Conservation (phyloP, 2,888 invertebrate species). For the Callyntrura guangdongensis region DNA sequence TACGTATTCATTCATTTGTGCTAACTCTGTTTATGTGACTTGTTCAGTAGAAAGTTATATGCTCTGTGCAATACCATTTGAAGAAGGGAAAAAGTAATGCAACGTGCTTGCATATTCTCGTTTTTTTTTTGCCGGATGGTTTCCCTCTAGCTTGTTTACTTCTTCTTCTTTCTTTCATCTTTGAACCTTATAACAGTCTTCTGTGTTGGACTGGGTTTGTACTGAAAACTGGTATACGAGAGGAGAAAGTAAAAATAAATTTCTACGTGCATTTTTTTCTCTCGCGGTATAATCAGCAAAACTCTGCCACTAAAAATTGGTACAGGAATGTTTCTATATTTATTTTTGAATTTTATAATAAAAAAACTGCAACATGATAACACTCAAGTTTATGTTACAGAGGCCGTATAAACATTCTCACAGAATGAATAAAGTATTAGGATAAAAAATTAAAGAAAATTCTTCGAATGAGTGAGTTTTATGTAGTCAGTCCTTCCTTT, state of each 20-base stretch:
- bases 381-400: neutral
- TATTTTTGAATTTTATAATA: neutral
- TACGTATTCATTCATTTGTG: constrained; percentile 29
- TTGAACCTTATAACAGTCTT: no score
- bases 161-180: no score
- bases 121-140: constrained; percentile 39
- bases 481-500: constrained; percentile 16
- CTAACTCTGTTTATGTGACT: constrained; percentile 53
- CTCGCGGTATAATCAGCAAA: neutral
- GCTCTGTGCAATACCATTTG: no score
- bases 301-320: neutral
- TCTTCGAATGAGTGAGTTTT: constrained; percentile 49
- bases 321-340: constrained; percentile 29
- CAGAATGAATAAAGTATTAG: constrained; percentile 19
- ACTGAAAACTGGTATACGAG: no score
- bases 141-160: constrained; percentile 73
- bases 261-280: constrained; percentile 14
- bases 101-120: constrained; percentile 53
- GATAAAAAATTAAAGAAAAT: constrained; percentile 66
- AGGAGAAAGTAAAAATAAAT: no score
- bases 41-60: neutral
- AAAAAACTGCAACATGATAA: neutral
- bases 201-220: neutral
- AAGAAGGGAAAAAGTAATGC: no score
- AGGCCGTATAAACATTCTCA: constrained; percentile 19